Conservation (phyloP, 1,140 invertebrate species). For the Popillia japonica region DNA sequence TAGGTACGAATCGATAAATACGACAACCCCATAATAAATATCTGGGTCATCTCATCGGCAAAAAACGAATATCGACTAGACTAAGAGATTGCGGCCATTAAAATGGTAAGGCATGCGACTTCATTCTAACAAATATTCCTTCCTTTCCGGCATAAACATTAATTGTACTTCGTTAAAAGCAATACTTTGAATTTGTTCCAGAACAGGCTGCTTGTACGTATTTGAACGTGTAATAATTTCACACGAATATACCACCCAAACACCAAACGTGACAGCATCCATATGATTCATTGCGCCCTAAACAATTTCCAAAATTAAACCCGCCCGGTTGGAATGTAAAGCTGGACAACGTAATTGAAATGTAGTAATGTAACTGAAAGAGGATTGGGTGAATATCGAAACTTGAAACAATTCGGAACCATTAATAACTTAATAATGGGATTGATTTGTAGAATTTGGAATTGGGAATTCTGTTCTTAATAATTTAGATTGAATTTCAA, state of each 20-base stretch:
- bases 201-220: too few relatives aligned
- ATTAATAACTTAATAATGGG: background rate
- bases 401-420: background rate
- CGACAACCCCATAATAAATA: constrained; percentile 17
- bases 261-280: background rate
- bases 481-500: background rate
- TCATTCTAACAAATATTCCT: background rate
- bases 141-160: background rate
- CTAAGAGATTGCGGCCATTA: constrained; percentile 13
- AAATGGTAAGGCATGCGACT: background rate
- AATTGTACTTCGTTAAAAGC: too few relatives aligned
- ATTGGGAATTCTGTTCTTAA: background rate
- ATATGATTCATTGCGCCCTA: constrained; percentile 2
- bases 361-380: background rate
- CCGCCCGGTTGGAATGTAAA: background rate
- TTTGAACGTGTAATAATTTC: background rate
- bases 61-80: constrained; percentile 13
- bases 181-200: too few relatives aligned
- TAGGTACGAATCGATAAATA: constrained; percentile 4
- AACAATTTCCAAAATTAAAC: constrained; percentile 3
- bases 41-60: constrained; percentile 19
- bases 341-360: background rate
- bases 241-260: background rate
- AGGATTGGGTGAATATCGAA: background rate
- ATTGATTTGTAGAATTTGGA: background rate